These are phyloP conservation scores for Acomys russatus DNA, from an alignment of 2,797 vertebrate species.

Conservation along the genomic window DNA sequence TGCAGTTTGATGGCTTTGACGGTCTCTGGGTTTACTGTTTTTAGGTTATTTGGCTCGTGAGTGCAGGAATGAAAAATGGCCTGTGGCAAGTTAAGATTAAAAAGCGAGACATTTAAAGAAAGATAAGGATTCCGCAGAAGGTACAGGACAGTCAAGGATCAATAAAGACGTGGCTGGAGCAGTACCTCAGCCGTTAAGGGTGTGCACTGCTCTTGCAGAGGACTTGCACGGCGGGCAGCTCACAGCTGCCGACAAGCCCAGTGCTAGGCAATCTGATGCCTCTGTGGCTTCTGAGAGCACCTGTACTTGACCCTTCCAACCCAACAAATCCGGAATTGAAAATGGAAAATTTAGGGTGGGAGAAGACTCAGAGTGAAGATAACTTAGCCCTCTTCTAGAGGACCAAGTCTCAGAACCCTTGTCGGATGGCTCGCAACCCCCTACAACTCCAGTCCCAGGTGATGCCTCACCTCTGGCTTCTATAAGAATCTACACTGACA, in stretches of 20 bases:
- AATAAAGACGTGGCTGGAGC: not conserved
- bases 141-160: not conserved
- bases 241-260: not conserved
- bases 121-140: not conserved
- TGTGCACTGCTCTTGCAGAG: not conserved
- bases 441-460: not conserved
- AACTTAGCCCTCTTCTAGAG: not conserved
- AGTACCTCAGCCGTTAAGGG: not conserved
- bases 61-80: not conserved
- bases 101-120: not conserved
- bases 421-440: not conserved
- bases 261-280: not conserved
- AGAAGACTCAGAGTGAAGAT: not conserved
- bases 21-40: not conserved
- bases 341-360: not conserved
- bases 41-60: not conserved
- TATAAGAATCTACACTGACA: not conserved
- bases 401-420: not conserved
- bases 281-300: not conserved
- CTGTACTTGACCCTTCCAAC: not conserved
- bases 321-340: not conserved
- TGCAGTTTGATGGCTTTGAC: not conserved
- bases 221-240: not conserved
- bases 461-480: not conserved
- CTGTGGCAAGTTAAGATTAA: not conserved